Evolutionary conservation across 2,888 invertebrate species (phyloP), one percentile per base, ranked within the genome.

Genomic region (Ochropleura leucogaster): DNA sequence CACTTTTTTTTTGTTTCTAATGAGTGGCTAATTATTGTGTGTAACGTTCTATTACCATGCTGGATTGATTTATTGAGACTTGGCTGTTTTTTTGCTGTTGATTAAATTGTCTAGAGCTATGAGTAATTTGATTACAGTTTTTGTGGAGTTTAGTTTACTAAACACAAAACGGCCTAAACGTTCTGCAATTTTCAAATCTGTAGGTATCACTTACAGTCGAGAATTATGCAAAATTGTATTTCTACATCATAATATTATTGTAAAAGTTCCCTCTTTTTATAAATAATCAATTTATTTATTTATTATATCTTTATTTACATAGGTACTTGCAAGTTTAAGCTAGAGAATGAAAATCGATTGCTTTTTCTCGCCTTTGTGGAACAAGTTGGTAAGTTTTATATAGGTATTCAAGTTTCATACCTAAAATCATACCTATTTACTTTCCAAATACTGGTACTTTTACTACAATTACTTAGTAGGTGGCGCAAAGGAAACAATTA

Each of bases 11-110:
- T 80, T 73, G 53, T 68, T 46, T 70, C 62, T 81, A 84, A 83
- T 82, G 71, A 81, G 49, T 59, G 10, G 70, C 72, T 82, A 85
- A 77, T 85, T 85, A 82, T 66, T 82, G 65, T 70, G 67, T 81
- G 67, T 81, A 64, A 42, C 68, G 67, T 70, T 84, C 30, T 72
- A 80, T 81, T 74, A 81, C 59, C 53, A 63, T 59, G 49, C 10
- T 0, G 30, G 83, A 77, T 85, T 72, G 72, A 82, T 82, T 82
- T 70, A 85, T 77, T 63, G 12, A 20, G 51, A 65, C 55, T 7
- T 12, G 20, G 12, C 8, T 62, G 57, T 63, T 57, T 68, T 72
- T 82, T 76, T 47, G 1, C 4, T 46, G 8, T 1, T 42, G n/a
- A 70, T 81, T 47, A 69, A 66, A 47, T 16, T 46, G 47, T 53